Base-by-base conservation (phyloP, 2,113 vertebrate species). In the Callospermophilus lateralis region DNA sequence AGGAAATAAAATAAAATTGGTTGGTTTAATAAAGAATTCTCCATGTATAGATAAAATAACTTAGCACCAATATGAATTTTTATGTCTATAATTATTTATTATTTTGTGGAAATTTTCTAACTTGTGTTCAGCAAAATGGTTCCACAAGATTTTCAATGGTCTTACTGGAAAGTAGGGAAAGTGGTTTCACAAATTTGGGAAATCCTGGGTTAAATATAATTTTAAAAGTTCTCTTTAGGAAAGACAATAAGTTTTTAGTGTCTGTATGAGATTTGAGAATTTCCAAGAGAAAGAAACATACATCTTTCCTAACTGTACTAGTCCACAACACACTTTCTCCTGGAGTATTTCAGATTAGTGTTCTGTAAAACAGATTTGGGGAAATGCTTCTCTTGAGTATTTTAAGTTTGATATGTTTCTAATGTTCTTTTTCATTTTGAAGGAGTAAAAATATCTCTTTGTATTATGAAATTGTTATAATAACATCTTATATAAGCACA, bases 371-470 rank as follows among this genome's bases (percentile, higher is more conserved):
- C 30, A 28, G 34, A 58, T 30, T 83, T 83, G 63, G 45, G 48
- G n/a, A 85, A 96, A 83, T 89, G 45, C 32, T 84, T 88, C 76
- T 81, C 80, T 74, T 55, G 51, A 90, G 67, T 39, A 87, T 88
- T 94, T 63, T 90, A 81, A 88, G 30, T 84, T 85, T 89, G 30
- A 85, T 63, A 84, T 68, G 42, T 85, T 78, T 93, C 81, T 83
- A 79, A 89, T 89, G 39, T 70, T 76, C 89, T 81, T 93, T 45
- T 95, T 88, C 72, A 83, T 91, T 93, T 96, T 53, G 91, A 95
- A 65, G 32, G 78, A 74, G 37, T 83, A 95, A 97, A 97, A 97
- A 77, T 97, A 97, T 34, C 53, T 45, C 89, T 76, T 90, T 96
- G 39, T 86, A 70, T 89, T 86, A 89, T 89, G 53, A 91, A 95